These are phyloP conservation scores for Ectemnius cavifrons DNA, from an alignment of 2,888 invertebrate species.

Conservation along the genomic window DNA sequence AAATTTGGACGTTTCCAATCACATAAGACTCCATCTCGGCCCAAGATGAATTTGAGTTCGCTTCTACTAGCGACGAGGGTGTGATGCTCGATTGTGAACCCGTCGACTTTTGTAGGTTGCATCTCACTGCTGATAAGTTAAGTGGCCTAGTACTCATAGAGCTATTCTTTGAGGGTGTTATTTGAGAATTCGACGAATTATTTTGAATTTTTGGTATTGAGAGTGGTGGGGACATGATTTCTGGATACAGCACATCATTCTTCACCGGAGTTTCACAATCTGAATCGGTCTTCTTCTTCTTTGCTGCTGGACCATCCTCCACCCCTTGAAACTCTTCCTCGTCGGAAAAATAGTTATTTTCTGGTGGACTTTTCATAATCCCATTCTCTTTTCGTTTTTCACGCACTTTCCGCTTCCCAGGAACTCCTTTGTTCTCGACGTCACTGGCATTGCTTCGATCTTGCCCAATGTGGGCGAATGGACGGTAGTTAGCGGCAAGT, in stretches of 20 bases:
- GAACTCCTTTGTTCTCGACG: constrained; percentile 68
- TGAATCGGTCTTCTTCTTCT: constrained; percentile 65
- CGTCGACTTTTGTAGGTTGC: constrained; percentile 45
- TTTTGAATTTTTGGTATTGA: constrained; percentile 65
- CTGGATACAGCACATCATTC: constrained; percentile 64
- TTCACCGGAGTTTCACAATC: constrained; percentile 66
- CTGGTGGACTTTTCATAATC: constrained; percentile 56
- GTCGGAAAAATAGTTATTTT: constrained; percentile 62
- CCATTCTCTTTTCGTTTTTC: constrained; percentile 69
- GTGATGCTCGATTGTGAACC: constrained; percentile 27
- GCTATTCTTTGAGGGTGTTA: constrained; percentile 57
- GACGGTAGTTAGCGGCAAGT: constrained; percentile 74
- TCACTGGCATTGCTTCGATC: constrained; percentile 64
- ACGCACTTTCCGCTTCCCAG: constrained; percentile 72
- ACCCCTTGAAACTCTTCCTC: constrained; percentile 60
- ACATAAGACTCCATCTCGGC: constrained; percentile 93
- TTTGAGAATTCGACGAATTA: constrained; percentile 35
- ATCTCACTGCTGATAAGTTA: constrained; percentile 39
- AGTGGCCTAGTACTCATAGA: constrained; percentile 26
- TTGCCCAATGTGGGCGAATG: constrained; percentile 81
- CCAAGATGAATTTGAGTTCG: constrained; percentile 89
- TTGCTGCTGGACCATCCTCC: constrained; percentile 65
- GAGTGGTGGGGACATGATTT: constrained; percentile 77
- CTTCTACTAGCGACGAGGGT: constrained; percentile 60
- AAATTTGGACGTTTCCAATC: constrained; percentile 93